phyloP scores from a whole-genome alignment of 2,113 vertebrate species.

The Meleagris gallopavo region DNA sequence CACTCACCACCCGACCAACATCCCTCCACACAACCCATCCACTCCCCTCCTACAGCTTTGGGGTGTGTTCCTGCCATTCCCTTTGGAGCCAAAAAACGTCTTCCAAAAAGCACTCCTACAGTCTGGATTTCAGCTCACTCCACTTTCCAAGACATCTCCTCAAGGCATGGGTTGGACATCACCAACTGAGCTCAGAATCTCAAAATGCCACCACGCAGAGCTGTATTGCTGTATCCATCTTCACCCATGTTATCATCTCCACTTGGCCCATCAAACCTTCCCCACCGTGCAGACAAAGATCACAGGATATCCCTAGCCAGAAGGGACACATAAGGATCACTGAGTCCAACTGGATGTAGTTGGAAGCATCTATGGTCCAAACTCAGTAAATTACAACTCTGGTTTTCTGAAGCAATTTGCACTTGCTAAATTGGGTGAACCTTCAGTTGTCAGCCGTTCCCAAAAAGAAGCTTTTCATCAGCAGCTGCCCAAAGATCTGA shows the following conservation, averaged over 20 bases:
- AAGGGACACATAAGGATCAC: too few relatives aligned
- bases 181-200: not conserved
- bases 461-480: not conserved
- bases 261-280: not conserved
- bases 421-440: conserved; percentile 4
- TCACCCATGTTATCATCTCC: not conserved
- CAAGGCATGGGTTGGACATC: not conserved
- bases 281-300: too few relatives aligned
- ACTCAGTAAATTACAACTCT: not conserved
- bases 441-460: not conserved
- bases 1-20: not conserved
- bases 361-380: not conserved
- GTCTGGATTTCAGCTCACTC: not conserved
- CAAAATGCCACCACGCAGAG: not conserved
- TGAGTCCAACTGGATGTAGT: too few relatives aligned
- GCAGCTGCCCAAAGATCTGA: not conserved
- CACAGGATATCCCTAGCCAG: too few relatives aligned
- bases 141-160: not conserved
- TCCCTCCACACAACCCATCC: not conserved
- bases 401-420: not conserved
- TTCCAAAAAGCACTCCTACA: not conserved
- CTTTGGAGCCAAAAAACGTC: too few relatives aligned
- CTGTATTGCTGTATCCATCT: not conserved
- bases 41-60: accelerated
- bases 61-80: not conserved